These are phyloP conservation scores for Ceratosolen solmsi DNA, from an alignment of 1,140 invertebrate species.

Conservation along the genomic window DNA sequence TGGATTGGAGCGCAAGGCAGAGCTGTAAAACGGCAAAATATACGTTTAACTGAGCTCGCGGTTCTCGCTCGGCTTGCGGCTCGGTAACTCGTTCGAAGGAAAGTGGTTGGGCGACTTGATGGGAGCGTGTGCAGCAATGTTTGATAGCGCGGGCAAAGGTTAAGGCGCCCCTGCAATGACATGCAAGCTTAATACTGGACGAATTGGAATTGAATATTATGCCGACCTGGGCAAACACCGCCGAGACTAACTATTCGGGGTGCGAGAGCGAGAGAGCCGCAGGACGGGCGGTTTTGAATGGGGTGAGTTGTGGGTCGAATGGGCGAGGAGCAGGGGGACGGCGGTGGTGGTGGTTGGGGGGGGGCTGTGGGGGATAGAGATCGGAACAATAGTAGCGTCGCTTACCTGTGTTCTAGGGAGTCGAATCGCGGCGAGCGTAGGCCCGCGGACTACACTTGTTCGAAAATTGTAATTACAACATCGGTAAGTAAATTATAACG, in stretches of 20 bases:
- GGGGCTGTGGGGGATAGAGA: not conserved
- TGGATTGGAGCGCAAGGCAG: not conserved
- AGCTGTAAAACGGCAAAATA: not conserved
- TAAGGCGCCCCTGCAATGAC: constrained; percentile 31
- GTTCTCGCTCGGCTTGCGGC: constrained; percentile 9
- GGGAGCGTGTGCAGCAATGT: not conserved
- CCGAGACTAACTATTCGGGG: not conserved
- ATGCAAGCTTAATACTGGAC: constrained; percentile 66
- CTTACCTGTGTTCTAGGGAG: constrained; percentile 46
- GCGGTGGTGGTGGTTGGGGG: no score
- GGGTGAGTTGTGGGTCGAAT: not conserved
- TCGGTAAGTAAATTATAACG: constrained; percentile 74
- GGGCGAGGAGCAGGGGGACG: constrained; percentile 49
- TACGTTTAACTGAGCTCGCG: constrained; percentile 25
- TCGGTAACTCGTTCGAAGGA: constrained; percentile 15
- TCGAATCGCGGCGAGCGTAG: constrained; percentile 33
- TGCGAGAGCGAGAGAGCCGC: constrained; percentile 9
- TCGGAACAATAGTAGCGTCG: constrained; percentile 49
- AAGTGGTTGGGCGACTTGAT: constrained; percentile 7
- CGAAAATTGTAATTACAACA: constrained; percentile 73
- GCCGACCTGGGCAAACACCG: constrained; percentile 69
- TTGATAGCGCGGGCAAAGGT: constrained; percentile 35
- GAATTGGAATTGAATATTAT: constrained; percentile 73
- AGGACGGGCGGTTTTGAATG: no score
- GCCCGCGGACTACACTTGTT: constrained; percentile 56